A percentile compares a stretch with the other conserved stretches of the same genome.
Evolutionary conservation across 2,888 invertebrate species (phyloP).

Genomic region (Dysmachus trigonus): DNA sequence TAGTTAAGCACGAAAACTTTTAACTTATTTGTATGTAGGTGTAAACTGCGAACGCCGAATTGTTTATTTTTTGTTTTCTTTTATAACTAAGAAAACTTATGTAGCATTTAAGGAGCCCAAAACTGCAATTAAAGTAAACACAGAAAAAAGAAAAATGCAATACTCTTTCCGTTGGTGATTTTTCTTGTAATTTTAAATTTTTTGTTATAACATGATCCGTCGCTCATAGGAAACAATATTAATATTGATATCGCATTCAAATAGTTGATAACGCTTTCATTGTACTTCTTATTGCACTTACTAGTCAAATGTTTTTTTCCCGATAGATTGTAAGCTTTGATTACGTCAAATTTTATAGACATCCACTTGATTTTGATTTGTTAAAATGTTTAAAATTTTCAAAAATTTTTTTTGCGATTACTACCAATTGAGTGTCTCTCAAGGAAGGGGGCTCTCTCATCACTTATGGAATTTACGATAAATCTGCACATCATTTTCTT

Average conservation of each 20-base stretch:
- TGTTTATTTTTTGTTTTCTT: neutral
- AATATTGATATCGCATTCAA: neutral
- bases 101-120: neutral
- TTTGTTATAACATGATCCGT: neutral
- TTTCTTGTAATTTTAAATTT: neutral
- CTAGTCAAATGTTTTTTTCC: conserved; percentile 12
- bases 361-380: neutral
- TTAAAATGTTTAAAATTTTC: neutral
- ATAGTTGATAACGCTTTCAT: neutral
- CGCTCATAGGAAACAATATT: neutral
- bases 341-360: neutral
- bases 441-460: neutral
- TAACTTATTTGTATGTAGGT: conserved; percentile 17
- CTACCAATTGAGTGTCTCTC: neutral
- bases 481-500: neutral
- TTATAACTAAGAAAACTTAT: neutral
- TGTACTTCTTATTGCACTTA: conserved; percentile 10
- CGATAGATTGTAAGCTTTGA: neutral
- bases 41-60: neutral
- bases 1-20: neutral
- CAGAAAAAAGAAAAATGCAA: neutral
- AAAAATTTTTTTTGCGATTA: neutral
- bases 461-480: neutral
- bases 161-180: neutral
- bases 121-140: neutral